phyloP scores from a whole-genome alignment of 2,113 vertebrate species.

The Apus apus region DNA sequence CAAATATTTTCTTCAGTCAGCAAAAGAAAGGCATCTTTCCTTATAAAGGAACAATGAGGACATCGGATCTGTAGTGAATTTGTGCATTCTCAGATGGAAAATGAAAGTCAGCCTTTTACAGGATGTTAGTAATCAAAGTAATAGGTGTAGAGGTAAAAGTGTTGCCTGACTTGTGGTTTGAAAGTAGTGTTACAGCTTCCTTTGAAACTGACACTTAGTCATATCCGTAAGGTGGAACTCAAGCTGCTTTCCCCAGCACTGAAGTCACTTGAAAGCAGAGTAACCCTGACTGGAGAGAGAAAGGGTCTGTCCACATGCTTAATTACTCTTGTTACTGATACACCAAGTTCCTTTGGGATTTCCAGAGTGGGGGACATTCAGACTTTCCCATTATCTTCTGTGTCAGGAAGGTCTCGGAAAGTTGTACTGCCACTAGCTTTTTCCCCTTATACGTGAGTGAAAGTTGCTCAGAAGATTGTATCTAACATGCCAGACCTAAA shows the following conservation, averaged over 20 bases:
- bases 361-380: background rate
- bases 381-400: background rate
- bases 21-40: background rate
- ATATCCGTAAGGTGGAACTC: background rate
- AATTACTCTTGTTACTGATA: background rate
- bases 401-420: background rate
- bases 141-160: background rate
- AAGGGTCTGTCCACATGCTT: background rate
- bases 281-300: background rate
- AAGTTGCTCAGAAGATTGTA: background rate
- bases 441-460: background rate
- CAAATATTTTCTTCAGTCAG: background rate
- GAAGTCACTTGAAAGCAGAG: background rate
- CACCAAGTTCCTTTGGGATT: background rate
- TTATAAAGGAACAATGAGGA: background rate
- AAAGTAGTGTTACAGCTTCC: background rate
- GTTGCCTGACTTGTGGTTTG: background rate
- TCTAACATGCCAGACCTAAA: background rate
- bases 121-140: background rate
- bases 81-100: background rate
- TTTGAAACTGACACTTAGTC: background rate
- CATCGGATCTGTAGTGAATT: background rate
- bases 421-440: background rate
- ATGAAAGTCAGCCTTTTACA: background rate
- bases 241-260: background rate